Evolutionary conservation across 2,797 vertebrate species (phyloP).

Genomic region (Poeciliopsis presidionis): DNA sequence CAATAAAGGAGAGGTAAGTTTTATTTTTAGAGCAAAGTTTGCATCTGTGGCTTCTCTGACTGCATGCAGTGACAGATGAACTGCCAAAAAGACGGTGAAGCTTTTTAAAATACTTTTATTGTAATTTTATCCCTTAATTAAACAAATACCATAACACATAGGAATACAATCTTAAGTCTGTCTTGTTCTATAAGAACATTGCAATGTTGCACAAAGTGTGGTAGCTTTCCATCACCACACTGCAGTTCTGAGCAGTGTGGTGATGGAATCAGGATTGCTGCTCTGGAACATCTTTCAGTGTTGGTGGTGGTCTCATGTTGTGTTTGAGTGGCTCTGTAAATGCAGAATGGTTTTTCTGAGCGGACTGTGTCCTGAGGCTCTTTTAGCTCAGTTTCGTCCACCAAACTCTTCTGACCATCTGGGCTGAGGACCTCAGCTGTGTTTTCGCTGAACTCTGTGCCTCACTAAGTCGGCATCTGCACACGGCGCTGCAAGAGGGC

Average conservation of each 20-base stretch:
- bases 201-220: constrained; percentile 22
- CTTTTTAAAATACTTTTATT: not conserved
- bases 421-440: constrained; percentile 65
- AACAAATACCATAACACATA: not conserved
- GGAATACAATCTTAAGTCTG: not conserved
- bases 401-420: constrained; percentile 51
- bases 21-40: not conserved
- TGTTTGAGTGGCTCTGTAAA: constrained; percentile 25
- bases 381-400: constrained; percentile 36
- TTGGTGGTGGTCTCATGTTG: constrained; percentile 26
- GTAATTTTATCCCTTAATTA: not conserved
- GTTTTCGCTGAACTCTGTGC: constrained; percentile 49
- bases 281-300: constrained; percentile 21
- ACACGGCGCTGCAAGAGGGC: constrained; percentile 47
- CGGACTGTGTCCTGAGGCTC: constrained; percentile 33
- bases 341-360: constrained; percentile 27
- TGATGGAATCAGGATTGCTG: constrained; percentile 26
- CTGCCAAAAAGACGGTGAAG: not conserved
- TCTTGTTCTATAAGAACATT: constrained; percentile 8
- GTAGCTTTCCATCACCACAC: constrained; percentile 30
- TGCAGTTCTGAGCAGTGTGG: constrained; percentile 30
- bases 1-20: not conserved
- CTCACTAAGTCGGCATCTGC: constrained; percentile 61
- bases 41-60: not conserved
- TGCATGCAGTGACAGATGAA: not conserved